These are phyloP conservation scores for Ictidomys tridecemlineatus DNA, from an alignment of 2,113 vertebrate genomes.

Conservation along the genomic window DNA sequence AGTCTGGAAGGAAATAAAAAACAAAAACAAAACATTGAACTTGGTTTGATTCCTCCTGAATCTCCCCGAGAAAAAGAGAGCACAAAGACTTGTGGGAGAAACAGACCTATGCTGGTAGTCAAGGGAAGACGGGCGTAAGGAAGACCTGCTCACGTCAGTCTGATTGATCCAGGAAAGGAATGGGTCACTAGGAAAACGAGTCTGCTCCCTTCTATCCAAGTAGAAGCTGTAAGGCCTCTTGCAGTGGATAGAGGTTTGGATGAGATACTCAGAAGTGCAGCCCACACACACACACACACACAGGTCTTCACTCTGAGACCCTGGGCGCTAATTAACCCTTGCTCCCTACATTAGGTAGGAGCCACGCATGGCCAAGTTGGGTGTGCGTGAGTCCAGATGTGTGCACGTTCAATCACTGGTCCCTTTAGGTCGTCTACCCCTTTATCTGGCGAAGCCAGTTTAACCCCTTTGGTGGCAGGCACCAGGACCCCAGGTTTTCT, in stretches of 20 bases:
- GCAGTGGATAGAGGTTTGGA: not conserved
- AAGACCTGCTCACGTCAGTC: not conserved
- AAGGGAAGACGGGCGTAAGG: fast-evolving
- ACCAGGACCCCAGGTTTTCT: not conserved
- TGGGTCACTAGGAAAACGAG: fast-evolving
- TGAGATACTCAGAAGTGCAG: not conserved
- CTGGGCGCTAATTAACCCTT: not conserved
- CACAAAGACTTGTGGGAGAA: not conserved
- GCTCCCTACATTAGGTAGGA: not conserved
- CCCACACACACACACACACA: no score
- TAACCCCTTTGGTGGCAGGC: constrained; percentile 55
- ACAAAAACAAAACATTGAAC: not conserved
- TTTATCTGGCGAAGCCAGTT: not conserved
- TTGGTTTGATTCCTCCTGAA: not conserved
- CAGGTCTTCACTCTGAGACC: not conserved
- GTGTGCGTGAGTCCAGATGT: not conserved
- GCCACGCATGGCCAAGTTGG: not conserved
- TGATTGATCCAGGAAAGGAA: not conserved
- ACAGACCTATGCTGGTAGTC: not conserved
- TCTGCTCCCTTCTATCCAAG: not conserved
- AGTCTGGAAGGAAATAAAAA: not conserved
- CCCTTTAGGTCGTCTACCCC: not conserved
- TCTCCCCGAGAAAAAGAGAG: not conserved
- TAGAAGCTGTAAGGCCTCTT: not conserved
- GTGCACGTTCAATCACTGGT: not conserved